These are phyloP conservation scores for Callitettix versicolor DNA, from an alignment of 1,140 invertebrate genomes.

Conservation along the genomic window DNA sequence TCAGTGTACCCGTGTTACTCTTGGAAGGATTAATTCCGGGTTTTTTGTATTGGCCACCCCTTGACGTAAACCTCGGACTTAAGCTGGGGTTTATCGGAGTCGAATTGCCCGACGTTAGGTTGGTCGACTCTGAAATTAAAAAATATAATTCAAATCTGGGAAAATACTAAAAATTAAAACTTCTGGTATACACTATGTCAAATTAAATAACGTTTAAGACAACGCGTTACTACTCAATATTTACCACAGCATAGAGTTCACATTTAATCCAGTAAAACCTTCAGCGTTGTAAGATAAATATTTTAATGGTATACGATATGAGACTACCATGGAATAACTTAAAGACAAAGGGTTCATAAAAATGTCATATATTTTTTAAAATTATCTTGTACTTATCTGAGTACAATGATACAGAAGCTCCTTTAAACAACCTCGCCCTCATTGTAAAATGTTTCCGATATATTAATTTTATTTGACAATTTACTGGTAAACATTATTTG, in stretches of 20 bases:
- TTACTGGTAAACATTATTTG: too few species aligned
- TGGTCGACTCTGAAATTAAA: constrained; percentile 15
- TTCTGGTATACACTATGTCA: not conserved
- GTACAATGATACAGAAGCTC: too few species aligned
- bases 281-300: too few species aligned
- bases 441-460: too few species aligned
- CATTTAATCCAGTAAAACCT: too few species aligned
- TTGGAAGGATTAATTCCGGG: not conserved
- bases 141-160: not conserved
- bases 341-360: too few species aligned
- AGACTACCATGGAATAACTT: too few species aligned
- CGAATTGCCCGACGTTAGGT: constrained; percentile 18
- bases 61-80: constrained; percentile 15
- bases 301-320: too few species aligned
- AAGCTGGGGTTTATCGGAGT: constrained; percentile 19
- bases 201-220: constrained; percentile 1
- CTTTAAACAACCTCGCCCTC: too few species aligned
- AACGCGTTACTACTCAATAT: not conserved
- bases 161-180: not conserved
- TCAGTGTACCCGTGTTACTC: constrained; percentile 3
- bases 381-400: too few species aligned
- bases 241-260: not conserved
- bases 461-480: too few species aligned
- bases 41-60: not conserved
- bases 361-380: too few species aligned